A percentile compares a stretch with the other conserved stretches of the same genome.
phyloP scores from a whole-genome alignment of 1,140 invertebrate genomes.

The Neodiprion fabricii region DNA sequence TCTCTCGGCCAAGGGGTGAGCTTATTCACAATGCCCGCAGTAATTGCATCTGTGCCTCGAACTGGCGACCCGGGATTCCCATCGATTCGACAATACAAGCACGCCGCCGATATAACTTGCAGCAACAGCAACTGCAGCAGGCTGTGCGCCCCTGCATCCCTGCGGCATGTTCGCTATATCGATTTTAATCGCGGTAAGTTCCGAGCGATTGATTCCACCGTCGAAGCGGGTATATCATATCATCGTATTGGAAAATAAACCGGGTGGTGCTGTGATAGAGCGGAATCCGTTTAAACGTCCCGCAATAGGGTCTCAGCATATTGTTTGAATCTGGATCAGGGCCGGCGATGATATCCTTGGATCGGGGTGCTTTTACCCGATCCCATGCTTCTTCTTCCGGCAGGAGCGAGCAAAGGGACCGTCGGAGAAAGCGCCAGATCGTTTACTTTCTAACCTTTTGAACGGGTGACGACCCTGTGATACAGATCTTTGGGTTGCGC shows the following conservation, averaged over 20 bases:
- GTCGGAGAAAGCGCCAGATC: no score
- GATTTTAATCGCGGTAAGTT: conserved; percentile 3
- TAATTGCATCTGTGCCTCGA: neutral
- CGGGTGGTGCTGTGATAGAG: neutral
- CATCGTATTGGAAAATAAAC: neutral
- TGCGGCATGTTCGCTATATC: neutral
- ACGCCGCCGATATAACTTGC: no score
- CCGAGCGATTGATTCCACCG: neutral
- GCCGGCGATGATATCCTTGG: no score
- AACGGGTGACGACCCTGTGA: no score
- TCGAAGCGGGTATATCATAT: neutral
- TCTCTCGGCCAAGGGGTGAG: neutral
- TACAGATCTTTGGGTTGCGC: no score
- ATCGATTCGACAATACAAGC: neutral
- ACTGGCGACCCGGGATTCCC: neutral
- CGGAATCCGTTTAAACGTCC: neutral
- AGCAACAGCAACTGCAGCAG: neutral
- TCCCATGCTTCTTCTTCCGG: neutral
- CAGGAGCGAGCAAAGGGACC: no score
- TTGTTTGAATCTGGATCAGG: neutral
- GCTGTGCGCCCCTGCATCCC: neutral
- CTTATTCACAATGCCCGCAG: conserved; percentile 1
- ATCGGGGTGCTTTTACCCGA: neutral
- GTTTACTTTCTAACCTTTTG: no score
- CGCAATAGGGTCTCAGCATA: neutral